phyloP scores from a whole-genome alignment of 2,113 vertebrate species.

The Ramphastos sulfuratus region DNA sequence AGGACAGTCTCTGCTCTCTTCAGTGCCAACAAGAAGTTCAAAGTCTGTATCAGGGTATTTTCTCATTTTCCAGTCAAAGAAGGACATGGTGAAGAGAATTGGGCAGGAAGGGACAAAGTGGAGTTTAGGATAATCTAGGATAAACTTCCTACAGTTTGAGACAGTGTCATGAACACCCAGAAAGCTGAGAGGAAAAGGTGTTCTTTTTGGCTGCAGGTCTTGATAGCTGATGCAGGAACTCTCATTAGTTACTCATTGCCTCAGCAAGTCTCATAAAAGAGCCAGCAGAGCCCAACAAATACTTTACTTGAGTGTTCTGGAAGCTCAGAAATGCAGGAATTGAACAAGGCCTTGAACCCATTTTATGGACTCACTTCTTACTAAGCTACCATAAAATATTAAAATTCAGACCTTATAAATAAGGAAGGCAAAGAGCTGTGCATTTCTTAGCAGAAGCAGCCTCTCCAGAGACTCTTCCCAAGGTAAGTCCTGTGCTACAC shows the following conservation, averaged over 20 bases:
- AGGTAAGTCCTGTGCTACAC: neutral
- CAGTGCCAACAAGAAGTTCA: neutral
- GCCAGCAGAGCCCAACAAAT: conserved; percentile 21
- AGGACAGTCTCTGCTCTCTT: neutral
- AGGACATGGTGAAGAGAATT: neutral
- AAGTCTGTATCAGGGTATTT: neutral
- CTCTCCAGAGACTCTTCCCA: conserved; percentile 1
- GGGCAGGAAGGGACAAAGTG: neutral
- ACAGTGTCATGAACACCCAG: neutral
- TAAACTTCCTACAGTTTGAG: neutral
- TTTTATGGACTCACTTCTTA: conserved; percentile 63
- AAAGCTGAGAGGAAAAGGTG: neutral
- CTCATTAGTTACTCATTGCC: conserved; percentile 65
- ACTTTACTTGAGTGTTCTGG: conserved; percentile 41
- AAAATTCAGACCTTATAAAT: conserved; percentile 72
- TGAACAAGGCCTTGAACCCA: conserved; percentile 76
- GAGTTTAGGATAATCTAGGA: neutral
- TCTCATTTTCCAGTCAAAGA: neutral
- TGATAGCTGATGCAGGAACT: conserved; percentile 6
- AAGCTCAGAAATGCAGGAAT: conserved; percentile 66
- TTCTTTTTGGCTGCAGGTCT: conserved; percentile 19
- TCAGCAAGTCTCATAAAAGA: conserved; percentile 56
- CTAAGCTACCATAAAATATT: conserved; percentile 69
- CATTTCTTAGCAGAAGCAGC: neutral
- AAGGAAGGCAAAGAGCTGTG: neutral